Evolutionary conservation across 2,888 invertebrate genomes (phyloP), one percentile per base, ranked within the genome.

Genomic region (Leucophora obtusa): DNA sequence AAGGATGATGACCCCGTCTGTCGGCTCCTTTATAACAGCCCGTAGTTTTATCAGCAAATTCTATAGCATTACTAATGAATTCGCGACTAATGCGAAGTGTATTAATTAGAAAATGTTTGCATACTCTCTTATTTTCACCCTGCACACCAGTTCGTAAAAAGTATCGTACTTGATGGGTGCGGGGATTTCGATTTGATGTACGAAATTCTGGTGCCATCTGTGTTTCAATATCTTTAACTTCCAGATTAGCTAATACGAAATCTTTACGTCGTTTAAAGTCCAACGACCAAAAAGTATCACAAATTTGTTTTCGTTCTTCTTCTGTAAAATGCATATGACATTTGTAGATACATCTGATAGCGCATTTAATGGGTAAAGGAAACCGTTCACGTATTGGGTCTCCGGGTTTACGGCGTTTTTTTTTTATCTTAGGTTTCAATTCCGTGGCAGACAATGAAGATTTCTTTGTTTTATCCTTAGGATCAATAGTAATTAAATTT

Each of bases 231-330:
- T 69, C 69, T 33, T 69, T 69, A 15, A 58, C 28, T 50, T 69
- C 69, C 5, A 69, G 28, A 17, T 50, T 33, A 11, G 21, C 38
- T 15, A 79, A 21, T 10, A 83, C 72, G n/a, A 80, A 83, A 68
- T 83, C 83, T 66, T 82, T 83, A 5, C 82, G 83, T 9, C 82
- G 72, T 33, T 83, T 83, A 35, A 65, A 83, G 51, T 82, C 80
- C 71, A 83, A 79, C 7, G 74, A 66, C 83, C 83, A 83, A 51
- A 82, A 83, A 0, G 65, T 56, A 1, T 76, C 78, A 56, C 82
- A 83, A 17, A 83, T 66, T 63, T 79, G 73, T 9, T 58, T 17
- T 8, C 83, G 80, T 14, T 83, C 82, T 11, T 83, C 80, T 14
- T 75, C 82, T n/a, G 70, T 82, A 28, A 82, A 82, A 47, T 82